Evolutionary conservation across 2,888 invertebrate species (phyloP), one percentile per base, ranked within the genome.

Genomic region (Tiliacea aurago): DNA sequence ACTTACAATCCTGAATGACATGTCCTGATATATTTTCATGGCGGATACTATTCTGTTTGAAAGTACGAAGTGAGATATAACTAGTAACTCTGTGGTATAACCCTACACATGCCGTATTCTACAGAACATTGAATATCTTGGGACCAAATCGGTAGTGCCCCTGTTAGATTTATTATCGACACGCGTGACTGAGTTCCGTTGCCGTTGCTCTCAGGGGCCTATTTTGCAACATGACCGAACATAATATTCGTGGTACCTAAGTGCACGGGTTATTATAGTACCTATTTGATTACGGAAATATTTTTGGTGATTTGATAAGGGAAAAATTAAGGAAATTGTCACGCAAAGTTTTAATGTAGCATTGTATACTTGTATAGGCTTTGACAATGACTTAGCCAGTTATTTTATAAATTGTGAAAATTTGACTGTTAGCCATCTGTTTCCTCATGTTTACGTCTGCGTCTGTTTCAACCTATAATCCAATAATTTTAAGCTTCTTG

Each of bases 151-250:
- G 87, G 87, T 86, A 87, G 83, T 84, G 83, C 87, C 84, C 84
- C 85, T 83, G 86, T 89, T 88, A 88, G 91, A 91, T 91, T 91
- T 91, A 90, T 90, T 90, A 89, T 87, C 86, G 85, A 75, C 76
- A 85, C 90, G 89, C 89, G 86, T 90, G 88, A 90, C 85, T 88
- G 88, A 88, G 85, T 89, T 86, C 83, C 76, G 72, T 73, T 79
- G 83, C 85, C 87, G 78, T 84, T 86, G 74, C 84, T 84, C 87
- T 84, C 89, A 85, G 86, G 86, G 81, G 88, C 68, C 84, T 80
- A 78, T 87, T 89, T 88, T 87, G 83, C 81, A 79, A 86, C 81
- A 80, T 83, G 78, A 76, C 81, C 73, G 78, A 88, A 85, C 85
- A 80, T 86, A 84, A 80, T 85, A 86, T 87, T 87, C 65, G 82